Base-by-base conservation (phyloP, 2,888 invertebrate species). In the Lasioglossum figueresi region DNA sequence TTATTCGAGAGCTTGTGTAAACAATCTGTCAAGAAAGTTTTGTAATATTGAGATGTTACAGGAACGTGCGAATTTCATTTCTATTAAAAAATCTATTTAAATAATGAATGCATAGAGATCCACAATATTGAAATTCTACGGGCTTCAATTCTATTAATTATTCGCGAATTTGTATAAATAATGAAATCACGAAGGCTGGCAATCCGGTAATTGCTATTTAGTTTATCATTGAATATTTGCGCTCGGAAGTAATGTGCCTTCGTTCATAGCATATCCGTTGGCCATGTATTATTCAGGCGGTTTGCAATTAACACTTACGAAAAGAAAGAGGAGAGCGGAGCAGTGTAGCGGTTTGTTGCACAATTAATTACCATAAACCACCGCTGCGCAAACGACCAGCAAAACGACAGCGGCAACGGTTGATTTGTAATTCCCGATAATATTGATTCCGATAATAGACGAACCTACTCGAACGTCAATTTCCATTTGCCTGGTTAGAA, bases 401-500 rank as follows among this genome's bases (percentile, higher is more conserved):
- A 71, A 71, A 78, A 81, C 77, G 73, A 79, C 72, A 48, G 66
- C 27, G 48, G 68, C 52, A 79, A 72, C 70, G 43, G 70, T 71
- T 76, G 78, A 76, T 79, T 59, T 66, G 68, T 76, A 72, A 83
- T 79, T 73, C 76, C 63, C 73, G 82, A 77, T 82, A 82, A 76
- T 79, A 76, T 82, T 86, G 86, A 86, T 82, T 72, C 75, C 70
- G 79, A 74, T 82, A 86, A 85, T 78, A 79, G 77, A 80, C 76
- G 82, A 77, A 85, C 74, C 80, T 80, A 78, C 82, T 85, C 85
- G 59, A 80, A 84, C 85, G 91, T 90, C 87, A 87, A 89, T 91
- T 91, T 91, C 88, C 88, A 91, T 92, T 91, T 90, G 85, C 79
- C 76, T 82, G 83, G 78, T 77, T 79, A 86, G 84, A 90, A 88